These are phyloP conservation scores for Graphium colonna DNA, from an alignment of 2,888 invertebrate genomes.

Conservation along the genomic window DNA sequence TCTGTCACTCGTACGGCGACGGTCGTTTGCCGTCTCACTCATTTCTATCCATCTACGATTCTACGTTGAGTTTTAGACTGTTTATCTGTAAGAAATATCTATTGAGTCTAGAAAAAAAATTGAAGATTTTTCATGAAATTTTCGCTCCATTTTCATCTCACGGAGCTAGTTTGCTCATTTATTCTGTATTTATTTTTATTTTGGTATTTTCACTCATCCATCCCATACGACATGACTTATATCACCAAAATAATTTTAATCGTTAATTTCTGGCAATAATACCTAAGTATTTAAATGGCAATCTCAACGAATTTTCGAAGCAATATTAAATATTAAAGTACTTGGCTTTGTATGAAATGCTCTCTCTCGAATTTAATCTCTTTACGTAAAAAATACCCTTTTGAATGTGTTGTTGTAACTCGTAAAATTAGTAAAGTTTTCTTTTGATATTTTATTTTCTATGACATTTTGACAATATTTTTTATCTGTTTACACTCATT, in stretches of 20 bases:
- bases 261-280: constrained; percentile 40
- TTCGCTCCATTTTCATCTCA: not conserved
- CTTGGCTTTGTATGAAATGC: constrained; percentile 26
- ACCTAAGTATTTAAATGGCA: constrained; percentile 7
- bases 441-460: constrained; percentile 6
- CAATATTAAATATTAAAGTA: constrained; percentile 50
- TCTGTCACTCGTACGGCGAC: constrained; percentile 62
- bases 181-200: constrained; percentile 27
- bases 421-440: too few species aligned
- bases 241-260: constrained; percentile 28
- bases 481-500: too few species aligned
- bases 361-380: constrained; percentile 29
- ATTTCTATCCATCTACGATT: constrained; percentile 30
- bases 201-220: constrained; percentile 42
- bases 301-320: constrained; percentile 66
- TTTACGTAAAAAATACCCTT: not conserved
- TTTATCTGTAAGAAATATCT: constrained; percentile 5
- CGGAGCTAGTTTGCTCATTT: constrained; percentile 31
- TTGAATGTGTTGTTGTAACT: constrained; percentile 1
- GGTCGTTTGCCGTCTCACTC: constrained; percentile 57
- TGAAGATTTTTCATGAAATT: not conserved
- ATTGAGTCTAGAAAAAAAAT: not conserved
- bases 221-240: constrained; percentile 68
- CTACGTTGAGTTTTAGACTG: constrained; percentile 12
- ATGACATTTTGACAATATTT: too few species aligned